Conservation (phyloP, 2,797 vertebrate species). For the Halcyon smyrnensis region DNA sequence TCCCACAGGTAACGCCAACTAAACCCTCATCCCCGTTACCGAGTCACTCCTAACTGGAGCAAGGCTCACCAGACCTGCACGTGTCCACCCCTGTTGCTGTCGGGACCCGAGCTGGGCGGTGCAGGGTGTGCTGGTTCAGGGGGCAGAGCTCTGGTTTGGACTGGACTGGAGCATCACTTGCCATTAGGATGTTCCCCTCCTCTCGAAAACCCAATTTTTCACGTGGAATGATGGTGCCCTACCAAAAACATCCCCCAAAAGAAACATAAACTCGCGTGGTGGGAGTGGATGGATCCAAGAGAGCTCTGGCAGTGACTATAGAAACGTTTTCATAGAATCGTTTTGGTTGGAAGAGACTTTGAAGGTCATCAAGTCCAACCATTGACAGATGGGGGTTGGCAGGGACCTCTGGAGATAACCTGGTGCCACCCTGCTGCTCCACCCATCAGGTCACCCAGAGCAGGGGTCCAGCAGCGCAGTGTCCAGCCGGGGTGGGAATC, state of each 20-base stretch:
- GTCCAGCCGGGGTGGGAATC: background rate
- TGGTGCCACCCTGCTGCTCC: background rate
- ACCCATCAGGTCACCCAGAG: background rate
- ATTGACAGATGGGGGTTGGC: background rate
- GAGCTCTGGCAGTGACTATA: background rate
- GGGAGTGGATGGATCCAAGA: background rate
- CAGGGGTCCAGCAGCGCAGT: background rate
- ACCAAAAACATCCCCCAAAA: background rate
- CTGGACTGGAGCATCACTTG: background rate
- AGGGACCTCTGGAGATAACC: background rate
- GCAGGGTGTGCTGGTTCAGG: background rate
- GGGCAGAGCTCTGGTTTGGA: background rate
- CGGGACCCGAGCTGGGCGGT: fast-evolving
- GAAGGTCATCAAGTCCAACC: background rate
- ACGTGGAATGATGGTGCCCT: background rate
- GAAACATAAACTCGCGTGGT: background rate
- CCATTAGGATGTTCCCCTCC: background rate
- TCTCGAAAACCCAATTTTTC: background rate
- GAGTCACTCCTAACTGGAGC: slow-evolving; percentile 58
- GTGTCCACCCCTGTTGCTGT: background rate
- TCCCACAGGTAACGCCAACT: slow-evolving; percentile 27
- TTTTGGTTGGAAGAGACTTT: background rate
- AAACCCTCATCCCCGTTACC: slow-evolving; percentile 63
- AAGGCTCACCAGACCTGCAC: slow-evolving; percentile 42
- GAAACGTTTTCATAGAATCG: background rate